These are phyloP conservation scores for Slavum lentiscoides DNA, from an alignment of 2,888 invertebrate genomes.

Conservation along the genomic window DNA sequence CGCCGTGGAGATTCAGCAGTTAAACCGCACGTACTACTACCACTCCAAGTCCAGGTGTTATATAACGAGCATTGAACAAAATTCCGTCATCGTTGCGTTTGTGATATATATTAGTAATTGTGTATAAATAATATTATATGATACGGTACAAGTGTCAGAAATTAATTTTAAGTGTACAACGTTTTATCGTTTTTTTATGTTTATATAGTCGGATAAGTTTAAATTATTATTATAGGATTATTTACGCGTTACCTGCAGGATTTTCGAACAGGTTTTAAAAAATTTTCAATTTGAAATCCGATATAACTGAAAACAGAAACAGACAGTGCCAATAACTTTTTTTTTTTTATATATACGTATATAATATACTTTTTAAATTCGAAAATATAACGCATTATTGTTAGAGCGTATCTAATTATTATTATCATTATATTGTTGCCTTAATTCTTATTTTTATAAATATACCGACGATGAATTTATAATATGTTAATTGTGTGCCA, in stretches of 20 bases:
- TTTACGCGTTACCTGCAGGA: constrained; percentile 5
- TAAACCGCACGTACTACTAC: background rate
- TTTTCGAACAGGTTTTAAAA: background rate
- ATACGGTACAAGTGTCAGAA: background rate
- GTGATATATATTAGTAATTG: constrained; percentile 34
- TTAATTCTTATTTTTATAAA: background rate
- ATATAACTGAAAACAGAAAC: background rate
- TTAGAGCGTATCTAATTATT: too few species aligned
- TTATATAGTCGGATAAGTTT: constrained; percentile 27
- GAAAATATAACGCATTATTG: too few species aligned
- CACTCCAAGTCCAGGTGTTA: background rate
- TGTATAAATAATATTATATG: background rate
- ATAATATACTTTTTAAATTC: too few species aligned
- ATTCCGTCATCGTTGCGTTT: constrained; percentile 26
- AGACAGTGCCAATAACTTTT: constrained; percentile 2
- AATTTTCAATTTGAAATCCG: too few species aligned
- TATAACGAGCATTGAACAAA: background rate
- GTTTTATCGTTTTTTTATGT: constrained; percentile 25
- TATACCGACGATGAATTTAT: too few species aligned
- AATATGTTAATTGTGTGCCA: too few species aligned
- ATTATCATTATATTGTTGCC: background rate
- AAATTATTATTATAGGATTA: constrained; percentile 35
- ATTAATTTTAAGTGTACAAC: constrained; percentile 10
- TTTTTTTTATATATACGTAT: background rate
- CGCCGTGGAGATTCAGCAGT: constrained; percentile 49